Evolutionary conservation across 2,888 invertebrate species (phyloP), one percentile per base, ranked within the genome.

Genomic region (Empis livida): DNA sequence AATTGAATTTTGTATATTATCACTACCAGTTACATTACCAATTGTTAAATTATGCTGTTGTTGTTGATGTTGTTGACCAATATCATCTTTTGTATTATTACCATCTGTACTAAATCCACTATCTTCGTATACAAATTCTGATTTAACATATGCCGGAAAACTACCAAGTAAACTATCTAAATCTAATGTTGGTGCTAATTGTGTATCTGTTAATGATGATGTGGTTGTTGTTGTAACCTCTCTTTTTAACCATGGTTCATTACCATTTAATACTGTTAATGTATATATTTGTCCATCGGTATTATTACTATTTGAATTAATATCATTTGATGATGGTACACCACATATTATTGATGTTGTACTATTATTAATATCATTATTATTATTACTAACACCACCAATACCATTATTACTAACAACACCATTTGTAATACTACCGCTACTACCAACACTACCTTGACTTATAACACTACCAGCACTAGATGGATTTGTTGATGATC

Each of bases 281-380:
- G 89, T 89, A 67, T 89, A 89, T 61, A 89, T 89, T 56, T 69
- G 69, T 55, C 85, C 84, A 59, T 85, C 85, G n/a, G 83, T 82
- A 60, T 81, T 82, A 52, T 63, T 57, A 53, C 57, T 62, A 53
- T 38, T 27, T 6, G 14, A n/a, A 41, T 41, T 41, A 6, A 23
- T n/a, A 40, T 40, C 17, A 20, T 10, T 23, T 14, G 23, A 14
- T n/a, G 41, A 27, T 27, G 20, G n/a, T 14, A n/a, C 14, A 41
- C 20, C 14, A 23, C 27, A 27, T 14, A 23, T 41, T 9, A 41
- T 10, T 14, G 23, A 35, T n/a, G n/a, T n/a, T 4, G 13, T n/a
- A n/a, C 13, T 35, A 5, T 13, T n/a, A 35, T 27, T 27, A 27
- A 27, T 8, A 27, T 27, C 17, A 17, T 39, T 39, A 17, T 10